Evolutionary conservation across 1,140 invertebrate species (phyloP).

Genomic region (Chymomyza costata): DNA sequence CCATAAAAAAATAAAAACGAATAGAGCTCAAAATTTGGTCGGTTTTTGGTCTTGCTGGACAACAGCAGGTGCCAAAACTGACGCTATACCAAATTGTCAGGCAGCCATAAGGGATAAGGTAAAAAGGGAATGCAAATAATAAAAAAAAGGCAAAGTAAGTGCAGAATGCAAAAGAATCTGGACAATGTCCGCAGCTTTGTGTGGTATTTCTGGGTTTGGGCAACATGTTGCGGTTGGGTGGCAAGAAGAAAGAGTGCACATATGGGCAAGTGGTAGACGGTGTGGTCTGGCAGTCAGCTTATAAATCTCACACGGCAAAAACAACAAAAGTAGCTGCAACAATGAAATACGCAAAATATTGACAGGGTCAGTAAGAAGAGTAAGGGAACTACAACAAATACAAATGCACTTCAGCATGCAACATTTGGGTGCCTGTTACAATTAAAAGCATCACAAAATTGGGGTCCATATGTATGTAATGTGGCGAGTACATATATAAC

Average conservation of each 20-base stretch:
- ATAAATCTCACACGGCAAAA: constrained; percentile 49
- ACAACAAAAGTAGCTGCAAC: constrained; percentile 37
- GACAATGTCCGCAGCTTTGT: constrained; percentile 60
- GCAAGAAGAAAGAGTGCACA: constrained; percentile 2
- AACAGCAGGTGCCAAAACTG: constrained; percentile 64
- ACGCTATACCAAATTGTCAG: constrained; percentile 60
- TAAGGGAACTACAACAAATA: background rate
- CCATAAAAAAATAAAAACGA: constrained; percentile 7
- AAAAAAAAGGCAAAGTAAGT: constrained; percentile 5
- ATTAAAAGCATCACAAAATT: constrained; percentile 37
- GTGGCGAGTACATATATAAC: too few species aligned
- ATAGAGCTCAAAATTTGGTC: constrained; percentile 18
- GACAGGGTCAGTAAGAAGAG: constrained; percentile 33
- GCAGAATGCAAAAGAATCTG: too few species aligned
- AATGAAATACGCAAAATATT: constrained; percentile 71
- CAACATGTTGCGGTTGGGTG: constrained; percentile 58
- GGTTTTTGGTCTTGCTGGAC: constrained; percentile 45
- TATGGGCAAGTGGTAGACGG: constrained; percentile 3
- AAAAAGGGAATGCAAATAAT: constrained; percentile 4
- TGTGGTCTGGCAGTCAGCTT: constrained; percentile 22
- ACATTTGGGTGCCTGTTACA: constrained; percentile 54
- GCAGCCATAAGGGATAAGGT: constrained; percentile 34
- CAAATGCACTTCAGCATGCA: constrained; percentile 53
- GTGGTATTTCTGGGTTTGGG: constrained; percentile 13
- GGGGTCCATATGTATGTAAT: constrained; percentile 3